These are phyloP conservation scores for Ctenochaetus hawaiiensis DNA, from an alignment of 2,797 vertebrate genomes.

Conservation along the genomic window DNA sequence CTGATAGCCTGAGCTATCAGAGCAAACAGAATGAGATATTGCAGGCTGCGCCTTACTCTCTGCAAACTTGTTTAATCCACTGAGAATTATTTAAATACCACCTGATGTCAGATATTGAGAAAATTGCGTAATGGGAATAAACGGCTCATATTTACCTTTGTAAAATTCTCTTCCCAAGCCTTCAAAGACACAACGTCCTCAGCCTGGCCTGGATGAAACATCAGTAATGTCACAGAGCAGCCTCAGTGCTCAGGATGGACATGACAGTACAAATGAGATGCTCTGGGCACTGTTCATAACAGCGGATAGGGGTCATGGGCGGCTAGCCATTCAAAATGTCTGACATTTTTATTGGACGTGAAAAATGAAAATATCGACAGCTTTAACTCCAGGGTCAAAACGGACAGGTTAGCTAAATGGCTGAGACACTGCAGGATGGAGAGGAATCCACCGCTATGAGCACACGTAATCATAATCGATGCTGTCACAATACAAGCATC, in stretches of 20 bases:
- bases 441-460: neutral
- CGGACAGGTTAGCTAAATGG: slow-evolving; percentile 54
- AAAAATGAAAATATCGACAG: slow-evolving; percentile 73
- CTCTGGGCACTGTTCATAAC: slow-evolving; percentile 33
- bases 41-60: neutral
- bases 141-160: neutral
- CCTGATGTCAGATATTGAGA: neutral
- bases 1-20: slow-evolving; percentile 2
- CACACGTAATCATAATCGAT: slow-evolving; percentile 33
- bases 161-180: neutral
- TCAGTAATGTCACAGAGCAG: slow-evolving; percentile 16
- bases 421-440: slow-evolving; percentile 2
- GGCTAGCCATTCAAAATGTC: slow-evolving; percentile 47
- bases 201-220: slow-evolving; percentile 4
- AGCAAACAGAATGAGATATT: slow-evolving; percentile 33
- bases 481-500: slow-evolving; percentile 37
- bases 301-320: slow-evolving; percentile 61
- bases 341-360: slow-evolving; percentile 74
- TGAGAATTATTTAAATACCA: slow-evolving; percentile 8
- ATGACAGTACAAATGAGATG: slow-evolving; percentile 53
- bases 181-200: slow-evolving; percentile 1
- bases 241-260: neutral
- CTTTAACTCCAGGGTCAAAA: slow-evolving; percentile 55
- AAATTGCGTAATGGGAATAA: slow-evolving; percentile 4
- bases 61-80: slow-evolving; percentile 7